phyloP scores from a whole-genome alignment of 2,888 invertebrate species.

The Epistrophe eligans region DNA sequence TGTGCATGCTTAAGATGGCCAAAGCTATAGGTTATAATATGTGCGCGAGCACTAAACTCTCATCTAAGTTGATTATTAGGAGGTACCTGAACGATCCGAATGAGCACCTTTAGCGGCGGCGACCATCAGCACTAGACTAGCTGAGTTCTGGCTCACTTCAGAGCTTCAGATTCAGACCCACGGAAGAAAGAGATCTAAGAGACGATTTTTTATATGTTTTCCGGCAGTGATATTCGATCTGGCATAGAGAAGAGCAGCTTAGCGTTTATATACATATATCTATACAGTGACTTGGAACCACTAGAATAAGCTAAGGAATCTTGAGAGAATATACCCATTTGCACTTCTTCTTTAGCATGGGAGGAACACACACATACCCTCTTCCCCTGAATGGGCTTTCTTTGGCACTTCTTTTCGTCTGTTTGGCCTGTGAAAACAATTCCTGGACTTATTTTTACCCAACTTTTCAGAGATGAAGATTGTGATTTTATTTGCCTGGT shows the following conservation, averaged over 20 bases:
- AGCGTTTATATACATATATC: slow-evolving; percentile 19
- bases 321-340: slow-evolving; percentile 53
- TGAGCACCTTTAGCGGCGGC: slow-evolving; percentile 19
- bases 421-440: slow-evolving; percentile 60
- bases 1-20: slow-evolving; percentile 72
- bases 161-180: slow-evolving; percentile 8
- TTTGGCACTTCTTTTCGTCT: slow-evolving; percentile 60
- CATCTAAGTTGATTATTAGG: slow-evolving; percentile 72
- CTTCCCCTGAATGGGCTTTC: slow-evolving; percentile 49
- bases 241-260: slow-evolving; percentile 35
- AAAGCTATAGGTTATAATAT: slow-evolving; percentile 36
- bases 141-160: not conserved
- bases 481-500: slow-evolving; percentile 68
- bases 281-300: slow-evolving; percentile 37
- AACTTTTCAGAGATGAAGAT: slow-evolving; percentile 70
- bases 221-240: slow-evolving; percentile 76
- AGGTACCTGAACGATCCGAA: slow-evolving; percentile 57
- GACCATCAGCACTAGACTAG: not conserved
- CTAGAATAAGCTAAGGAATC: slow-evolving; percentile 9
- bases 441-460: slow-evolving; percentile 70
- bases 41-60: slow-evolving; percentile 68
- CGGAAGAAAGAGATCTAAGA: slow-evolving; percentile 60
- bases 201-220: slow-evolving; percentile 75
- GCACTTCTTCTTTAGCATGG: slow-evolving; percentile 51
- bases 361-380: slow-evolving; percentile 27